phyloP scores from a whole-genome alignment of 2,797 vertebrate species.

The Galago senegalensis region DNA sequence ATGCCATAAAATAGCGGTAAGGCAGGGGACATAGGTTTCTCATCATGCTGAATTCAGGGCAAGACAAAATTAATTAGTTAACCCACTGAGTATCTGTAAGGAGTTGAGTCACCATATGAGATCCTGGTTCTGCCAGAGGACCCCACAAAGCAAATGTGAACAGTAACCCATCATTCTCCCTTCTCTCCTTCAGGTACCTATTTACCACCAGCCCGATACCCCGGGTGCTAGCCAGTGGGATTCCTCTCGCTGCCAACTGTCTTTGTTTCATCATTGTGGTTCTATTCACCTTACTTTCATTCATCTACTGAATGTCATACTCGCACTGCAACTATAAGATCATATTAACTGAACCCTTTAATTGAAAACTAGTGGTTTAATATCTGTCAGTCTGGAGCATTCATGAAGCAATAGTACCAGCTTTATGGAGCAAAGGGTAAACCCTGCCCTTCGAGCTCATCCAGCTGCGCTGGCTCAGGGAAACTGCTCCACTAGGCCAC shows the following conservation, averaged over 20 bases:
- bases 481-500: background rate
- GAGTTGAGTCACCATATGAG: background rate
- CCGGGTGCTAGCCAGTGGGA: background rate
- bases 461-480: no score
- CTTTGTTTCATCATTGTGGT: background rate
- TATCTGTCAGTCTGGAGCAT: background rate
- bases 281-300: constrained; percentile 5
- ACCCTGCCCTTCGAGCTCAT: background rate
- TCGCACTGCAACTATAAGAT: background rate
- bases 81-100: background rate
- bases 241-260: background rate
- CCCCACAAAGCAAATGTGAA: background rate
- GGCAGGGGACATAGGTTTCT: background rate
- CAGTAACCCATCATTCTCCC: background rate
- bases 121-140: background rate
- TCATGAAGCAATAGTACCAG: background rate
- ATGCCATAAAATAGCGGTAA: background rate
- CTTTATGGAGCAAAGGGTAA: background rate
- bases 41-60: constrained; percentile 16
- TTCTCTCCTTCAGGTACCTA: background rate
- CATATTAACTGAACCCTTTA: background rate
- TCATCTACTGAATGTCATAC: background rate
- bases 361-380: background rate
- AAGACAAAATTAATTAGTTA: constrained; percentile 55
- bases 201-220: background rate